Percentiles rank a stretch among this genome's conserved stretches.
Evolutionary conservation across 2,888 invertebrate genomes (phyloP).

Genomic region (Lysandra coridon): DNA sequence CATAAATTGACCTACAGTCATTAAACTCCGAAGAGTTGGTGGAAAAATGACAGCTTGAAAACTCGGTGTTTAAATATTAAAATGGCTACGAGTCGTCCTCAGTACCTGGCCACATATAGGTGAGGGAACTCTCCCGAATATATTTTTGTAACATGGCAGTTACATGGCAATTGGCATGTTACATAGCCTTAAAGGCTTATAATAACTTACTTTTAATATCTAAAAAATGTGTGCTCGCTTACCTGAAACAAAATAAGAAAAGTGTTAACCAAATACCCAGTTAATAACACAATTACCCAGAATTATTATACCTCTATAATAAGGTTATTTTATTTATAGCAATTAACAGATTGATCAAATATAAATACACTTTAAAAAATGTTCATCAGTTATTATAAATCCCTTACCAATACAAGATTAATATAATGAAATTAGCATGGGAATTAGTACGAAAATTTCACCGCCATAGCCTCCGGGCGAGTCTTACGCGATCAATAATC

Average conservation of each 20-base stretch:
- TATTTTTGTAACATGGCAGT: too few species aligned
- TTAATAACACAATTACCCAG: background rate
- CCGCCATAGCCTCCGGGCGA: background rate
- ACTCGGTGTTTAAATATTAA: too few species aligned
- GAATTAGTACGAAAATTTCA: background rate
- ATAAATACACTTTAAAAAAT: background rate
- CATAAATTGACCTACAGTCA: too few species aligned
- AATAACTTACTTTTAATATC: background rate
- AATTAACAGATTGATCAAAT: background rate
- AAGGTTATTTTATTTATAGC: background rate
- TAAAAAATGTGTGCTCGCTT: background rate
- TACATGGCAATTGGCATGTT: too few species aligned
- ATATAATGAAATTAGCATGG: constrained; percentile 1
- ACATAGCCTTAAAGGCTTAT: too few species aligned
- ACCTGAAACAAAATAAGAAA: constrained; percentile 24
- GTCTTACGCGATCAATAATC: constrained; percentile 7
- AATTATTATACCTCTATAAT: background rate
- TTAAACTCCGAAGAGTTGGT: too few species aligned
- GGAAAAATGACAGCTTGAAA: too few species aligned
- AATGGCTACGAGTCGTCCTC: too few species aligned
- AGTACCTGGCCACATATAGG: too few species aligned
- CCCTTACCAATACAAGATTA: constrained; percentile 3
- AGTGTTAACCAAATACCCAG: constrained; percentile 9
- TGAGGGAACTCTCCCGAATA: too few species aligned
- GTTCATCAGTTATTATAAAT: too few species aligned